Evolutionary conservation across 2,797 vertebrate species (phyloP).

Genomic region (Epinephelus malabaricus): DNA sequence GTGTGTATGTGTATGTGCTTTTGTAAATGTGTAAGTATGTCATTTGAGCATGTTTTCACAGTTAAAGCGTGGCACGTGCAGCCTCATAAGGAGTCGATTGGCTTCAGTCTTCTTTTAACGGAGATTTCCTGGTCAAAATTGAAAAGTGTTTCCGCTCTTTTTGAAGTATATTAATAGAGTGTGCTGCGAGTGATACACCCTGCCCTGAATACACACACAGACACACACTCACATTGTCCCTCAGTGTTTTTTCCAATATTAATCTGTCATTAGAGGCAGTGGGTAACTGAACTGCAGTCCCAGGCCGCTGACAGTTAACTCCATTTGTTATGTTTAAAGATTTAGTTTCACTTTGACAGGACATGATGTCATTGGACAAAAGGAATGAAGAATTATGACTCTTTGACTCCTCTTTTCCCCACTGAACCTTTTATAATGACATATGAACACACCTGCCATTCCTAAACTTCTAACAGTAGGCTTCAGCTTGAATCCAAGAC

Average conservation of each 20-base stretch:
- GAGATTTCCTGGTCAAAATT: slow-evolving; percentile 80
- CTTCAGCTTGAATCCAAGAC: slow-evolving; percentile 19
- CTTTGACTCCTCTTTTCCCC: slow-evolving; percentile 55
- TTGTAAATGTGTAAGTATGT: slow-evolving; percentile 54
- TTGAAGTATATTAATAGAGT: slow-evolving; percentile 76
- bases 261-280: slow-evolving; percentile 65
- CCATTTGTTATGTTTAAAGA: slow-evolving; percentile 77
- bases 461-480: slow-evolving; percentile 27
- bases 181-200: slow-evolving; percentile 57
- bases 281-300: slow-evolving; percentile 56
- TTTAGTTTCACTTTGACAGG: slow-evolving; percentile 78
- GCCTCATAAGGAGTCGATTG: slow-evolving; percentile 76
- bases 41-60: slow-evolving; percentile 77
- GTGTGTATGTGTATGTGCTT: slow-evolving; percentile 44
- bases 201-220: slow-evolving; percentile 42
- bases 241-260: slow-evolving; percentile 49
- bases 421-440: slow-evolving; percentile 39
- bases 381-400: slow-evolving; percentile 51
- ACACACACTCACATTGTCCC: slow-evolving; percentile 46
- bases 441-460: slow-evolving; percentile 51
- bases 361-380: slow-evolving; percentile 77
- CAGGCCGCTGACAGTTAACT: slow-evolving; percentile 63
- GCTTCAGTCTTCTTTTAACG: slow-evolving; percentile 56
- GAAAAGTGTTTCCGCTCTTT: slow-evolving; percentile 67
- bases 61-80: slow-evolving; percentile 69